Conservation (phyloP, 1,140 invertebrate genomes). For the Lepidurus packardi region DNA sequence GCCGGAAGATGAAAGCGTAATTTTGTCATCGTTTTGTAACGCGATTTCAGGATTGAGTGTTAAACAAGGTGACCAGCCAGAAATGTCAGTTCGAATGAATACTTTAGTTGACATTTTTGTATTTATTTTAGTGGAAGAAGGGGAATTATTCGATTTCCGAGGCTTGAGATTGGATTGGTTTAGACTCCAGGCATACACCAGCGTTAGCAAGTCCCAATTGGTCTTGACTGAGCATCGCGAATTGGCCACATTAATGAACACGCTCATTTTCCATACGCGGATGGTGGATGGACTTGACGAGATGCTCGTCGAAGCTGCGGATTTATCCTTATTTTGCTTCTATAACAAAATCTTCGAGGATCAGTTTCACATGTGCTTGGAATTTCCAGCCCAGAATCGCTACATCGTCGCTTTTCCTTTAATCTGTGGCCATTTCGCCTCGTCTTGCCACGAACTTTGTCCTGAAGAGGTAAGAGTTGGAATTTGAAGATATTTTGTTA, state of each 20-base stretch:
- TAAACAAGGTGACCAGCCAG: slow-evolving; percentile 63
- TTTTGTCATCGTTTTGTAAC: slow-evolving; percentile 87
- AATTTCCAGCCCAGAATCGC: slow-evolving; percentile 95
- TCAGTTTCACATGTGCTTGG: slow-evolving; percentile 96
- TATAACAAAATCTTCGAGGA: slow-evolving; percentile 96
- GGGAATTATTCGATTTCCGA: slow-evolving; percentile 92
- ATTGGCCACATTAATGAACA: slow-evolving; percentile 87
- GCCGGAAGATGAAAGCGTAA: slow-evolving; percentile 90
- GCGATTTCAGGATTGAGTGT: slow-evolving; percentile 79
- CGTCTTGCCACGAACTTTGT: slow-evolving; percentile 95
- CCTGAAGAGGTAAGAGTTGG: slow-evolving; percentile 76
- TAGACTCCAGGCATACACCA: slow-evolving; percentile 89
- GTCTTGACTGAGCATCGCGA: slow-evolving; percentile 79
- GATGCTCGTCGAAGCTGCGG: slow-evolving; percentile 91
- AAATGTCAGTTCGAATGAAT: not conserved
- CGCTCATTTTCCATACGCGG: slow-evolving; percentile 92
- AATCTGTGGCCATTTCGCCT: slow-evolving; percentile 96
- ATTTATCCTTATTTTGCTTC: slow-evolving; percentile 95
- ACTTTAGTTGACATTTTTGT: not conserved
- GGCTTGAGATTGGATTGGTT: slow-evolving; percentile 96
- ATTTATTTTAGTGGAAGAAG: slow-evolving; percentile 68
- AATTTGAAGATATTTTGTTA: not conserved
- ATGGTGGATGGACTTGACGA: slow-evolving; percentile 99
- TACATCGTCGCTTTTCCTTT: slow-evolving; percentile 96
- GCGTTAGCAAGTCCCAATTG: slow-evolving; percentile 73